Evolutionary conservation across 2,888 invertebrate genomes (phyloP).

Genomic region (Chromoteleia sp.): DNA sequence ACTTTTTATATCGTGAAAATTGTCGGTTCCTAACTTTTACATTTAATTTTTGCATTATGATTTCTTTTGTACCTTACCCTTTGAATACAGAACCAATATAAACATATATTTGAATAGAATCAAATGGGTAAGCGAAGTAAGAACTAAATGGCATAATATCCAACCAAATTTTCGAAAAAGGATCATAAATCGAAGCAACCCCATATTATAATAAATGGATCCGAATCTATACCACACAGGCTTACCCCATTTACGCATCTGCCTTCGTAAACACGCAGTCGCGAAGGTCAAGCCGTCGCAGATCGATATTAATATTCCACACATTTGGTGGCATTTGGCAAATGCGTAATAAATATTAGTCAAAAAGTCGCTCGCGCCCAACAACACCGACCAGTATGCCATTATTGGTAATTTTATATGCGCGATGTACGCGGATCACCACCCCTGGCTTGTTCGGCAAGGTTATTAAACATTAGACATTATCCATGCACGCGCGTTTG

Average conservation of each 20-base stretch:
- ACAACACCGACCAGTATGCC: constrained; percentile 1
- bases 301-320: constrained; percentile 71
- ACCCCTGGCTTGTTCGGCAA: not conserved
- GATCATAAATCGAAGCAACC: constrained; percentile 77
- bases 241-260: constrained; percentile 81
- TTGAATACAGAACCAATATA: constrained; percentile 29
- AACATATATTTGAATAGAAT: constrained; percentile 51
- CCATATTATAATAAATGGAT: constrained; percentile 73
- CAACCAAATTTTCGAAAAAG: constrained; percentile 56
- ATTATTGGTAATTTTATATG: constrained; percentile 65
- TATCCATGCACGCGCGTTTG: constrained; percentile 32
- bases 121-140: constrained; percentile 25
- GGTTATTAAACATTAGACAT: constrained; percentile 20
- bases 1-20: too few relatives aligned
- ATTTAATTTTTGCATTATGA: not conserved
- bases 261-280: constrained; percentile 72
- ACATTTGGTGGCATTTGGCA: constrained; percentile 68
- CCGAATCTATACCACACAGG: constrained; percentile 73
- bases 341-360: constrained; percentile 63
- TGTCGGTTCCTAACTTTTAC: too few relatives aligned
- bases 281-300: constrained; percentile 56
- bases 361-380: constrained; percentile 66
- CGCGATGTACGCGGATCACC: constrained; percentile 10
- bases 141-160: constrained; percentile 14
- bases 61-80: constrained; percentile 45